Conservation (phyloP, 2,888 invertebrate species). For the Drosophila colorata region DNA sequence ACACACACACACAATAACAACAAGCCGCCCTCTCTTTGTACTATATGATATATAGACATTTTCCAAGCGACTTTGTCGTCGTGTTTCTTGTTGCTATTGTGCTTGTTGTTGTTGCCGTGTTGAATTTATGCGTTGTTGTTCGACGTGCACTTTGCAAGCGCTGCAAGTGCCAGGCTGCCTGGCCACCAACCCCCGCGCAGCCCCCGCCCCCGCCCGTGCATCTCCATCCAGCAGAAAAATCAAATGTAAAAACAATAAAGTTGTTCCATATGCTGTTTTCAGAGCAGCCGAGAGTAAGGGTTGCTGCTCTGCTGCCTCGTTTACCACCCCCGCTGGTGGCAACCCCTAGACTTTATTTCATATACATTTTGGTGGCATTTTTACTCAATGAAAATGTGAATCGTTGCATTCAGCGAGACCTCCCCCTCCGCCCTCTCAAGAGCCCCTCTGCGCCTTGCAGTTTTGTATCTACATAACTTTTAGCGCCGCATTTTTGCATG, state of each 20-base stretch:
- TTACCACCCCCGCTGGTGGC: background rate
- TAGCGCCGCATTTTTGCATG: conserved; percentile 40
- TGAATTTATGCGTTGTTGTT: conserved; percentile 66
- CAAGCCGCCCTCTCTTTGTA: conserved; percentile 10
- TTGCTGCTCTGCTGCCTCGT: conserved; percentile 29
- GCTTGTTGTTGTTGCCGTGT: conserved; percentile 12
- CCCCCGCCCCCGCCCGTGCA: conserved; percentile 2
- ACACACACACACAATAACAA: background rate
- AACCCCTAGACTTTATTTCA: conserved; percentile 3
- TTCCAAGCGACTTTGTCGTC: conserved; percentile 61
- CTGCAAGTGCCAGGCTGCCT: conserved; percentile 62
- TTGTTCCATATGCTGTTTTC: conserved; percentile 67
- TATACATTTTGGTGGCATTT: conserved; percentile 57
- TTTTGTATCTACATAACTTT: conserved; percentile 68
- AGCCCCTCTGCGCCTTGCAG: conserved; percentile 30
- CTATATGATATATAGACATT: conserved; percentile 74
- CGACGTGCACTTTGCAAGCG: conserved; percentile 62
- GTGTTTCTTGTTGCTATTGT: conserved; percentile 17
- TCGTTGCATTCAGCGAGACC: background rate
- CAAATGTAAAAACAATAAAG: conserved; percentile 79
- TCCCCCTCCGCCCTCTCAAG: background rate
- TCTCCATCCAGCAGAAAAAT: conserved; percentile 46
- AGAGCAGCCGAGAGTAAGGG: conserved; percentile 19
- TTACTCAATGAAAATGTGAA: conserved; percentile 77
- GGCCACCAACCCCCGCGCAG: background rate